These are phyloP conservation scores for Odontesthes bonariensis DNA, from an alignment of 2,113 vertebrate species.

Conservation along the genomic window DNA sequence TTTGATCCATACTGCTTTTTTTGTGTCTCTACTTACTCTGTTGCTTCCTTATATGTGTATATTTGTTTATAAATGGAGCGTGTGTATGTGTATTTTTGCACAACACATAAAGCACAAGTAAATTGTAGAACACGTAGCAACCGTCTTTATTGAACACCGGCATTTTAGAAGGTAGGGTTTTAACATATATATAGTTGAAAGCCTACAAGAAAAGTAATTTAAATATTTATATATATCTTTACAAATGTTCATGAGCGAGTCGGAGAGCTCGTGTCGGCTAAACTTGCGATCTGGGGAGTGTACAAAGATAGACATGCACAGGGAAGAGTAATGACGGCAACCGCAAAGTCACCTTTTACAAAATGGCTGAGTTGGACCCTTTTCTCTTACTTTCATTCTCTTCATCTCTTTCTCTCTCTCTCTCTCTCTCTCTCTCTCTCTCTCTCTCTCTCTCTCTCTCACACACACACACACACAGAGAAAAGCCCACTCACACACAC, in stretches of 20 bases:
- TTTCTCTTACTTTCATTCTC: constrained; percentile 30
- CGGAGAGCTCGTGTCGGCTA: constrained; percentile 71
- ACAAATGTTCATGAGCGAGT: constrained; percentile 81
- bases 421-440: constrained; percentile 30
- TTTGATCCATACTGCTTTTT: constrained; percentile 54
- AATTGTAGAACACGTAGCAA: constrained; percentile 84
- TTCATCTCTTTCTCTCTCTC: constrained; percentile 23
- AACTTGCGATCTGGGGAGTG: constrained; percentile 73
- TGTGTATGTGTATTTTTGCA: constrained; percentile 14
- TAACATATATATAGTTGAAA: constrained; percentile 85
- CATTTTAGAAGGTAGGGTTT: constrained; percentile 82
- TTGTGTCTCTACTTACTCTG: constrained; percentile 37
- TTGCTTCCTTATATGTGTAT: constrained; percentile 15
- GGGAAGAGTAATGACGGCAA: constrained; percentile 78
- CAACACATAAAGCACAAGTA: constrained; percentile 41
- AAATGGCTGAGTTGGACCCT: constrained; percentile 77
- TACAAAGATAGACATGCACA: constrained; percentile 86
- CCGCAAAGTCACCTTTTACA: constrained; percentile 78
- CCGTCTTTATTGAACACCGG: constrained; percentile 86
- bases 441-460: constrained; percentile 30
- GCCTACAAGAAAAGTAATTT: constrained; percentile 87
- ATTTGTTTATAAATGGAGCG: constrained; percentile 21
- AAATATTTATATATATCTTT: constrained; percentile 88
- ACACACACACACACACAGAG: constrained; percentile 21
- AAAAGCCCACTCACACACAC: constrained; percentile 21